Evolutionary conservation across 2,113 vertebrate genomes (phyloP).

Genomic region (Chamaetylas fuelleborni): DNA sequence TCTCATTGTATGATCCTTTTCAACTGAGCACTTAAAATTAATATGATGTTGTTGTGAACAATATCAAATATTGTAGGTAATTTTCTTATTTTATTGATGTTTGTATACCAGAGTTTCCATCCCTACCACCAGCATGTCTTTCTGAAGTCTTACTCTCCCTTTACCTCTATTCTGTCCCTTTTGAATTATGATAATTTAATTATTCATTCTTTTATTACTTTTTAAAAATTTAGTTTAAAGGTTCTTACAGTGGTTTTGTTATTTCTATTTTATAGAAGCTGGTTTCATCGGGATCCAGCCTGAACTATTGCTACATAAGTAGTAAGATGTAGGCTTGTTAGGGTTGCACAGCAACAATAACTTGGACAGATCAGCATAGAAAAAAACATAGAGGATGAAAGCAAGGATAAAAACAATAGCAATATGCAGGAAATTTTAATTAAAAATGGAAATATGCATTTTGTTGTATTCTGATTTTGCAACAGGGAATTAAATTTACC

Average conservation of each 20-base stretch:
- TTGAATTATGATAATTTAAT: neutral
- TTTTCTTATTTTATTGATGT: neutral
- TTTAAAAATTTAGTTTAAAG: neutral
- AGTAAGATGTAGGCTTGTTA: neutral
- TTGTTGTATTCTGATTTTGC: neutral
- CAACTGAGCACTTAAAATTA: neutral
- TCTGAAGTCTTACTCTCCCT: neutral
- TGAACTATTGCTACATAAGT: neutral
- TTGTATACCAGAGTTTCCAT: neutral
- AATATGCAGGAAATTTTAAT: neutral
- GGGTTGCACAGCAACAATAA: neutral
- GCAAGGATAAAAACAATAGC: fast-evolving
- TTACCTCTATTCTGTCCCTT: neutral
- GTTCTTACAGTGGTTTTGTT: neutral
- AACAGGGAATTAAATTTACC: neutral
- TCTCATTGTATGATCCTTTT: neutral
- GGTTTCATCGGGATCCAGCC: neutral
- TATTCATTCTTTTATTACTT: neutral
- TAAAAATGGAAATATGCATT: neutral
- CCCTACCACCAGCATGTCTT: neutral
- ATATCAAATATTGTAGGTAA: neutral
- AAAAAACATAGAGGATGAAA: neutral
- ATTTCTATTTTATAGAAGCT: neutral
- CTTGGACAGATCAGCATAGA: neutral
- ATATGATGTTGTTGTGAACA: neutral